These are phyloP conservation scores for Clarias gariepinus DNA, from an alignment of 2,113 vertebrate species.

Conservation along the genomic window DNA sequence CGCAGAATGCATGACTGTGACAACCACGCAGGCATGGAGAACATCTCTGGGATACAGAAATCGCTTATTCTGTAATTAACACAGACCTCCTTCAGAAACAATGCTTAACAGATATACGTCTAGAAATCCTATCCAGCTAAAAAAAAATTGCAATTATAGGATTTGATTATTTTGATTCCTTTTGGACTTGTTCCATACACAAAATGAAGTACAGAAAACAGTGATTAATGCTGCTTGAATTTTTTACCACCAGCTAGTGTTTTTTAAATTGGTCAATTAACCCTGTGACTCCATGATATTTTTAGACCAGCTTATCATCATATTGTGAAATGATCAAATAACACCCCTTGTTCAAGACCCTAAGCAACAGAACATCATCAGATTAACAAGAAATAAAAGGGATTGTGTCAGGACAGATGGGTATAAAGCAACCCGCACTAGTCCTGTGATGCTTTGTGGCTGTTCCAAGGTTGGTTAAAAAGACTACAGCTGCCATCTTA, in stretches of 20 bases:
- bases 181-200: neutral
- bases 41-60: neutral
- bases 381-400: conserved; percentile 34
- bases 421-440: conserved; percentile 20
- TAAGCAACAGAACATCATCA: conserved; percentile 12
- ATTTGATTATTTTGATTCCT: neutral
- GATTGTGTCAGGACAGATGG: conserved; percentile 11
- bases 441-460: conserved; percentile 29
- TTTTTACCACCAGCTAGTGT: neutral
- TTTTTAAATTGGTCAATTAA: neutral
- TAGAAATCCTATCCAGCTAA: neutral
- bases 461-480: conserved; percentile 27
- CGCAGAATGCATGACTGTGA: neutral
- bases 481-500: conserved; percentile 47
- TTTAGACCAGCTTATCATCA: neutral
- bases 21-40: no score
- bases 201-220: neutral
- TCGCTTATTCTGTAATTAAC: neutral
- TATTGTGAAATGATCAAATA: neutral
- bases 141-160: neutral
- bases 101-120: neutral
- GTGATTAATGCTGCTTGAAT: neutral
- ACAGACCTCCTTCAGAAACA: neutral
- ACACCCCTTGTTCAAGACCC: neutral
- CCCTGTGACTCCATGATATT: neutral